Evolutionary conservation across 1,140 invertebrate genomes (phyloP), one percentile per base, ranked within the genome.

Genomic region (Trichoplusia ni): DNA sequence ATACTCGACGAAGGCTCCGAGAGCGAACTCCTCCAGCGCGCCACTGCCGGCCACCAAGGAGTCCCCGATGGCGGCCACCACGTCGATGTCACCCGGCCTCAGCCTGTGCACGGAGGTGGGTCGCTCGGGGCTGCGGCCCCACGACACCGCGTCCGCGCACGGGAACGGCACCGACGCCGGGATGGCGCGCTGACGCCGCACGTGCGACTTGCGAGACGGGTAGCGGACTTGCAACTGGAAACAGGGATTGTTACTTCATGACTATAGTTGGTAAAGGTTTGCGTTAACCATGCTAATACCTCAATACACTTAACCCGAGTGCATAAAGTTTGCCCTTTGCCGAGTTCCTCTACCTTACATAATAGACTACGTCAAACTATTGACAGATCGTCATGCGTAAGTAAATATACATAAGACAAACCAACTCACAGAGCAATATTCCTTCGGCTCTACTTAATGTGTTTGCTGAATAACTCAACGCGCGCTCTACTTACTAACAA

Each of bases 1-100:
- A 67, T 95, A 94, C 73, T 96, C 95, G 33, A 95, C 93, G 49
- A 95, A 93, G 1, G 95, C 93, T 6, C 94, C 95, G 1, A 95
- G 79, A 1, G 95, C 93, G 70, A 92, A 95, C 66, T 94, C 93
- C 58, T 95, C 95, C 49, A 95, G 79, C 0, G 95, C 95, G 1
- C 95, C 95, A 69, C 94, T 96, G 21, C 93, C 95, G 3, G 95
- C 95, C 0, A 95, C 93, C 44, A 97, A 77, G 0, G 95, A 96
- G 81, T 97, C 96, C 4, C 96, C 96, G 47, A 97, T 91, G 1
- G 95, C 95, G 4, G 92, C 96, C 4, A 97, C 91, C 1, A 97
- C 94, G 58, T 96, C 93, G 29, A 97, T 95, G 78, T 97, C 95
- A 6, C 94, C 93, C 0, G 95, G 95, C 35, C 94, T 86, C 3